phyloP scores from a whole-genome alignment of 2,797 vertebrate genomes.

The Pantherophis alleghaniensis region DNA sequence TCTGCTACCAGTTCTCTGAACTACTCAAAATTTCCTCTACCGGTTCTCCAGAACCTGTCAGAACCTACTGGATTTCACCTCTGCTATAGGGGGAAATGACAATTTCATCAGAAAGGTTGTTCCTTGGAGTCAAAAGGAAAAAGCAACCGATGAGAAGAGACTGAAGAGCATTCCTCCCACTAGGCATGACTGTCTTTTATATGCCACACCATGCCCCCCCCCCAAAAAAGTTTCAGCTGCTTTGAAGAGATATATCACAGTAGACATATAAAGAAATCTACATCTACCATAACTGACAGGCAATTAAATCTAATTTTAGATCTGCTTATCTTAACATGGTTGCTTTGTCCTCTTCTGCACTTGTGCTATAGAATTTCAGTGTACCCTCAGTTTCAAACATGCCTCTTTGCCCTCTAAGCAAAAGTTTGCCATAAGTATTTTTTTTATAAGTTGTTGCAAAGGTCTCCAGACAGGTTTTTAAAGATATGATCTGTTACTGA shows the following conservation, averaged over 20 bases:
- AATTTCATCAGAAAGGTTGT: not conserved
- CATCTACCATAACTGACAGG: conserved; percentile 5
- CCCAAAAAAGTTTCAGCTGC: too few species aligned
- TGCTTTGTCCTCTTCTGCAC: not conserved
- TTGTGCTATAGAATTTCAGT: not conserved
- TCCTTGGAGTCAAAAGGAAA: not conserved
- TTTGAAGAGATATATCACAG: not conserved
- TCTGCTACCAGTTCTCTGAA: too few species aligned
- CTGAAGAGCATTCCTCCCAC: not conserved
- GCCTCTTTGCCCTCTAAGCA: not conserved
- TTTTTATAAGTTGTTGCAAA: not conserved
- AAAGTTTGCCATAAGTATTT: not conserved
- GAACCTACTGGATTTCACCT: too few species aligned
- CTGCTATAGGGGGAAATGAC: not conserved
- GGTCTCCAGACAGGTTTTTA: not conserved
- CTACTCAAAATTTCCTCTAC: too few species aligned
- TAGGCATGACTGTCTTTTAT: not conserved
- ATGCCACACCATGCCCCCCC: too few species aligned
- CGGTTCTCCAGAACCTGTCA: too few species aligned
- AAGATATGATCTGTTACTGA: not conserved
- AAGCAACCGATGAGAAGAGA: not conserved
- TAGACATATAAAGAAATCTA: conserved; percentile 37
- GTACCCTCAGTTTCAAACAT: not conserved
- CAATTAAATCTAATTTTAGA: conserved; percentile 15
- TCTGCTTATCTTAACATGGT: not conserved